Evolutionary conservation across 30 jellyfish, hydroid and myxozoan species (phyloP).

Genomic region (Morbakka virulenta): DNA sequence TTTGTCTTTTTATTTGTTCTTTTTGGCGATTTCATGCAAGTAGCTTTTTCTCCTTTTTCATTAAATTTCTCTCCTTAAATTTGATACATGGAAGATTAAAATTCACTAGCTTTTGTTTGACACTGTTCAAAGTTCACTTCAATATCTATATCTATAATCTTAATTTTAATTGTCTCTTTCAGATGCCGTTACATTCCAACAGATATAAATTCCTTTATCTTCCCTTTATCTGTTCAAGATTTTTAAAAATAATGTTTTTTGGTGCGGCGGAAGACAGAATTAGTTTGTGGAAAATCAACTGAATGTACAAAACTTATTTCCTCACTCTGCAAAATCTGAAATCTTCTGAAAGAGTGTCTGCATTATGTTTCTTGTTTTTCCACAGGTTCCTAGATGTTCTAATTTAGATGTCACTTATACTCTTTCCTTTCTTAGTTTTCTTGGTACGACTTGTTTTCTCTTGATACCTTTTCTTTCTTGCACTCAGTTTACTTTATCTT

Average conservation of each 20-base stretch:
- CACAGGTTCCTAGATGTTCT: not conserved
- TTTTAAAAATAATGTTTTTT: not conserved
- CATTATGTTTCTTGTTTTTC: not conserved
- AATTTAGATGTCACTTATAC: not conserved
- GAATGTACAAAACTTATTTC: not conserved
- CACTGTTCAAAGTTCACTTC: too few species aligned
- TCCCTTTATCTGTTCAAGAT: not conserved
- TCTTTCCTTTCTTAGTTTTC: too few species aligned
- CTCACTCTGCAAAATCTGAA: not conserved
- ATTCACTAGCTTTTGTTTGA: too few species aligned
- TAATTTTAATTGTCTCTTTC: not conserved
- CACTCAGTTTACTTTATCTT: not conserved
- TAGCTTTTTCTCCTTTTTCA: too few species aligned
- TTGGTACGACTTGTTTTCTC: not conserved
- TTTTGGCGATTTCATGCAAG: too few species aligned
- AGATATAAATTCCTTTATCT: not conserved
- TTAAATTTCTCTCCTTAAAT: too few species aligned
- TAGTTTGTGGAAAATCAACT: not conserved
- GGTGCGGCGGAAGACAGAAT: not conserved
- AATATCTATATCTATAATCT: too few species aligned
- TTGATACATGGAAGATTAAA: too few species aligned
- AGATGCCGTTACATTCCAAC: slow-evolving; percentile 10
- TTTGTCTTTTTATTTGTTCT: too few species aligned
- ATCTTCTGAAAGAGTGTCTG: too few species aligned
- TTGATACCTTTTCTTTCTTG: not conserved